Base-by-base conservation (phyloP, 2,797 vertebrate genomes). In the Percopsis omiscomaycus region DNA sequence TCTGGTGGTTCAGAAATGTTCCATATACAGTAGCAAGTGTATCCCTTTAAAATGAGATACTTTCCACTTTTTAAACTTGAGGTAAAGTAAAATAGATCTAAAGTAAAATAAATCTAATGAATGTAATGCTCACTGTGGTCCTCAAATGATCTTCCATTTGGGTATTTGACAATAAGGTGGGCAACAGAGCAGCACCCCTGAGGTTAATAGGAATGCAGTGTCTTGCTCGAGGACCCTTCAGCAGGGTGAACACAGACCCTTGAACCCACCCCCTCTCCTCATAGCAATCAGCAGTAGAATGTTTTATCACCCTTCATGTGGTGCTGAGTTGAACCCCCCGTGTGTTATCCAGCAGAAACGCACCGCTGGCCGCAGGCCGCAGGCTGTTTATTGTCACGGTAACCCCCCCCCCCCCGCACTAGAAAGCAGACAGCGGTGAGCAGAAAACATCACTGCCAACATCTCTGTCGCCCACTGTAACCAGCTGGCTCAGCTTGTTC, bases 371-470 rank as follows among this genome's bases (percentile, higher is more conserved):
- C 5, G 10, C 37, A 11, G 60, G 4, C 50, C 5, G 10, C 64
- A 48, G 61, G 67, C 59, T 65, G 79, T 89, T 89, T 86, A 87
- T 80, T 74, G 75, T 75, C 66, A 61, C 28, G 59, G 85, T 78
- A 89, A 91, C 83, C 69, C 83, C 81, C 22, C 81, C 22, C 22
- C 22, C 22, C 22, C 22, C 22, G 22, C 22, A 84, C 62, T 83
- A 82, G 62, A 45, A 71, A 69, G 68, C 73, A 56, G 71, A 69
- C 69, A 52, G 70, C 73, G 58, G 58, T 1, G 0, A 22, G 50
- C 16, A 52, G 15, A 71, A 75, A 66, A 53, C 32, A 46, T 44
- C n/a, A 22, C n/a, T 3, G 11, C 14, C 13, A 22, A 15, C 2
- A 1, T 22, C 22, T 22, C 22, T 22, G 22, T 22, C 22, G 22